phyloP scores from a whole-genome alignment of 2,888 invertebrate genomes.

The Ennomos erosarius region DNA sequence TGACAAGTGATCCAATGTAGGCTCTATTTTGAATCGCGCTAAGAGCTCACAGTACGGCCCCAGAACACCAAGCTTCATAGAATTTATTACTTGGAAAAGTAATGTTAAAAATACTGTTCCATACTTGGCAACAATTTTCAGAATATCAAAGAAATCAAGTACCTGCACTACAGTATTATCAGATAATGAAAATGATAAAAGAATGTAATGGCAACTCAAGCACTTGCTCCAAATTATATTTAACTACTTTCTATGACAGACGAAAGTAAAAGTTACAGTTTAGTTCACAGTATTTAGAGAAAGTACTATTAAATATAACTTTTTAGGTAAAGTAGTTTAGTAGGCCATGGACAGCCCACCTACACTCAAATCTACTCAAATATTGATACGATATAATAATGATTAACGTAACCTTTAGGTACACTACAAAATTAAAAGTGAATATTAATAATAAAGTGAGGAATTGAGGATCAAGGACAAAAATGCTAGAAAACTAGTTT shows the following conservation, averaged over 20 bases:
- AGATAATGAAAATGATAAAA: constrained; percentile 21
- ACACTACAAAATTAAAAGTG: constrained; percentile 26
- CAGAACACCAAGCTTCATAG: too few relatives aligned
- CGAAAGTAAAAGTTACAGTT: constrained; percentile 30
- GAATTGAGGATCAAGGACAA: constrained; percentile 61
- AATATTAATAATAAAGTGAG: constrained; percentile 54
- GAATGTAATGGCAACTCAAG: not conserved
- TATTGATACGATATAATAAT: constrained; percentile 18
- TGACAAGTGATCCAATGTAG: too few relatives aligned
- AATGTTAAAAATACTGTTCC: too few relatives aligned
- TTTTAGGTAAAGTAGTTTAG: constrained; percentile 49
- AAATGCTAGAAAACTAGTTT: constrained; percentile 66
- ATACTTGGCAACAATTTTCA: too few relatives aligned
- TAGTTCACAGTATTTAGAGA: constrained; percentile 42
- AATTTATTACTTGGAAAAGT: too few relatives aligned
- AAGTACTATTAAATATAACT: constrained; percentile 43
- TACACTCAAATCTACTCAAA: constrained; percentile 14
- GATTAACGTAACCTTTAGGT: constrained; percentile 22
- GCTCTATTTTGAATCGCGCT: too few relatives aligned
- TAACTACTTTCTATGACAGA: constrained; percentile 18
- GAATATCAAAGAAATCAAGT: too few relatives aligned
- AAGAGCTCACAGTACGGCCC: too few relatives aligned
- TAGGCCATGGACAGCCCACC: constrained; percentile 47
- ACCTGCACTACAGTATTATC: constrained; percentile 18
- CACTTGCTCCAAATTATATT: constrained; percentile 3